Evolutionary conservation across 2,113 vertebrate species (phyloP).

Genomic region (Actenoides hombroni): DNA sequence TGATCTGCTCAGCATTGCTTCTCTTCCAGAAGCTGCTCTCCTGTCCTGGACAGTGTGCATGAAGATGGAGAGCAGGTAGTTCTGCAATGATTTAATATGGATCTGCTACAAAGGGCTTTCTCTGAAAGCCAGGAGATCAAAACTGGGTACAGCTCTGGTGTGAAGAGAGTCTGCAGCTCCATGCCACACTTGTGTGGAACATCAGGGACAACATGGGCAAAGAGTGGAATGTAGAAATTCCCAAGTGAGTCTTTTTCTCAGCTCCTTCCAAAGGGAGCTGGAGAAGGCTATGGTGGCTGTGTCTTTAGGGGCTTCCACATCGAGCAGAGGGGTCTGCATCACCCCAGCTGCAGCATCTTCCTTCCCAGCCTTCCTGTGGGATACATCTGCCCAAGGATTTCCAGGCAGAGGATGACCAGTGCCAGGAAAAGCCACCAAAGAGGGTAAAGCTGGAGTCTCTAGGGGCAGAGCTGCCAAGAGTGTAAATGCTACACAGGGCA

Average conservation of each 20-base stretch:
- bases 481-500: background rate
- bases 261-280: background rate
- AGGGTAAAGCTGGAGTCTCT: background rate
- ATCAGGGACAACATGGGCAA: background rate
- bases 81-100: background rate
- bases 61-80: background rate
- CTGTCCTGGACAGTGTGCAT: background rate
- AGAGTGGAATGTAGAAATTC: rapidly evolving
- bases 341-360: background rate
- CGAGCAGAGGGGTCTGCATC: background rate
- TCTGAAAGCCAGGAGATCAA: background rate
- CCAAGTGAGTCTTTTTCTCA: background rate
- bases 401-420: background rate
- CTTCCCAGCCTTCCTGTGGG: background rate
- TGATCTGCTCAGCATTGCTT: background rate
- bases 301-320: background rate
- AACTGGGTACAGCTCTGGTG: background rate
- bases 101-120: background rate
- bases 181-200: background rate
- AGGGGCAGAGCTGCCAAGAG: background rate
- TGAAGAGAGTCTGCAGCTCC: background rate
- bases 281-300: background rate
- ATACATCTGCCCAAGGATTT: background rate
- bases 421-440: conserved; percentile 4
- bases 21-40: background rate